Base-by-base conservation (phyloP, 2,113 vertebrate genomes). In the Todiramphus saurophagus region DNA sequence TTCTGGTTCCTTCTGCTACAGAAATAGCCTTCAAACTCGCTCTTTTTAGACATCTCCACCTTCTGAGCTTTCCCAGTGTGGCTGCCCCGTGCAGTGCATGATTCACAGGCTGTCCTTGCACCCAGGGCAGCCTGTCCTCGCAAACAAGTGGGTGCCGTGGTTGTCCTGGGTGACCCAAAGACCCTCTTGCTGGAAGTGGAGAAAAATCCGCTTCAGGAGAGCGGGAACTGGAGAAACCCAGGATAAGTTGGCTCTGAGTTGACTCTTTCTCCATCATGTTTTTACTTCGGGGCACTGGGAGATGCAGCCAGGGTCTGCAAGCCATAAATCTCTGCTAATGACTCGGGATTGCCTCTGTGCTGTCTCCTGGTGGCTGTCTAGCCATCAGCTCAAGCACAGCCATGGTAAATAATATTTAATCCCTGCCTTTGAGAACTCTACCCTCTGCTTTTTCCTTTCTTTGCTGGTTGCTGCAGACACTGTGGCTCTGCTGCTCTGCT, bases 1-100 rank as follows among this genome's bases (percentile, higher is more conserved):
- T 96, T 35, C 84, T 51, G 35, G 25, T 53, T 74, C 87, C 19
- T 83, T 27, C 75, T 85, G 84, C 84, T 58, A 15, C 90, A 89
- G 72, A 91, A 93, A 89, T 70, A 93, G 62, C 84, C 84, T 41
- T 23, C 5, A 0, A 48, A 66, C 75, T 41, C 8, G 0, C 80
- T 89, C 39, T n/a, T 83, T 89, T 74, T 37, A 63, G 76, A 23
- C 28, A 12, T 53, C 78, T 69, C 72, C 80, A 56, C 67, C 72
- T 72, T 21, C 72, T 1, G 4, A 58, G 68, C 58, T 30, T 13
- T 76, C 44, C 78, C 35, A 2, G 60, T 1, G 1, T 13, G 67
- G 74, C 51, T 2, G 12, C 67, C 44, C 50, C 1, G 2, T 5
- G 76, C 69, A 5, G 30, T 0, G 27, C 0, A 2, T 23, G 78